Evolutionary conservation across 2,113 vertebrate genomes (phyloP).

Genomic region (Misgurnus anguillicaudatus): DNA sequence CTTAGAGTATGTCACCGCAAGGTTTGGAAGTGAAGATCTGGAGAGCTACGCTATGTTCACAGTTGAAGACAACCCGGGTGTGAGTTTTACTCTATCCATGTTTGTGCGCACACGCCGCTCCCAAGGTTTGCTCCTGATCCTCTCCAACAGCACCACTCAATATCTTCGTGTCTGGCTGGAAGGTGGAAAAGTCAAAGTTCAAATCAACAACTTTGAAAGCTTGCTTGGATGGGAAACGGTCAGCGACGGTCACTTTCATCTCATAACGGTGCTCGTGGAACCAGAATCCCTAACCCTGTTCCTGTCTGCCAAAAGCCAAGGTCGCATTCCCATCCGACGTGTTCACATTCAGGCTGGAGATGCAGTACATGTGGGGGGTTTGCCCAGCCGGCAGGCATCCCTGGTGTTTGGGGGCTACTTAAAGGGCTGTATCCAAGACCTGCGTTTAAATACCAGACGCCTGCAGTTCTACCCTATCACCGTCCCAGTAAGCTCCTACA

Average conservation of each 20-base stretch:
- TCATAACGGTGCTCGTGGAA: slow-evolving; percentile 80
- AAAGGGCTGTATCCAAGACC: slow-evolving; percentile 90
- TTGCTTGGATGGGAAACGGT: slow-evolving; percentile 63
- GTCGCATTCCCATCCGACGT: slow-evolving; percentile 65
- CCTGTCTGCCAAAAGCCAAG: slow-evolving; percentile 76
- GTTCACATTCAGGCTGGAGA: slow-evolving; percentile 69
- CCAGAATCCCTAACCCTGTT: slow-evolving; percentile 70
- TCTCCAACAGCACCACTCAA: slow-evolving; percentile 75
- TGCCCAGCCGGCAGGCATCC: slow-evolving; percentile 75
- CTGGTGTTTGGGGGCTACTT: slow-evolving; percentile 79
- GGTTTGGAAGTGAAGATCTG: slow-evolving; percentile 81
- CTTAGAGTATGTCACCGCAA: slow-evolving; percentile 83
- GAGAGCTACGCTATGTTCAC: slow-evolving; percentile 80
- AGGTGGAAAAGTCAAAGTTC: slow-evolving; percentile 74
- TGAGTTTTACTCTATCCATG: slow-evolving; percentile 81
- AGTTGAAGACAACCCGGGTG: slow-evolving; percentile 63
- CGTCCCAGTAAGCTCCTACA: slow-evolving; percentile 53
- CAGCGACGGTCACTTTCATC: slow-evolving; percentile 81
- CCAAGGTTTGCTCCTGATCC: slow-evolving; percentile 78
- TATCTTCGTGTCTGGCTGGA: slow-evolving; percentile 80
- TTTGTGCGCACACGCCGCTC: slow-evolving; percentile 80
- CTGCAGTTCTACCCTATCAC: slow-evolving; percentile 85
- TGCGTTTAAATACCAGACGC: slow-evolving; percentile 77
- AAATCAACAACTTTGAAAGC: slow-evolving; percentile 71
- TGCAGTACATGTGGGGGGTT: slow-evolving; percentile 80